A percentile compares a stretch with the other conserved stretches of the same genome.
These are phyloP conservation scores for Dolichotis patagonum DNA, from an alignment of 2,113 vertebrate genomes.

Conservation along the genomic window DNA sequence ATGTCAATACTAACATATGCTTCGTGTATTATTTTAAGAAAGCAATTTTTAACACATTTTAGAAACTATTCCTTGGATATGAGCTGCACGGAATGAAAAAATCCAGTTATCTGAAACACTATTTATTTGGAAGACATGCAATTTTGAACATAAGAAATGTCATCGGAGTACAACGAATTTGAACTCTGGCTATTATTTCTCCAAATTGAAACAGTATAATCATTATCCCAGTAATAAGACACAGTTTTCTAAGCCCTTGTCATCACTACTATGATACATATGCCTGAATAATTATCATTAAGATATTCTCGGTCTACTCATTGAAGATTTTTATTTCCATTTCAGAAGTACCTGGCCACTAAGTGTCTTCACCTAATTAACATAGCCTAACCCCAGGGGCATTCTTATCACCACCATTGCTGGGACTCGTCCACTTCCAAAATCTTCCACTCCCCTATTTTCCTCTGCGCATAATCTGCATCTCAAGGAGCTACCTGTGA, in stretches of 20 bases:
- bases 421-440: background rate
- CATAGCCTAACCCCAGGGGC: background rate
- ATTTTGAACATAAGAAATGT: slow-evolving; percentile 2
- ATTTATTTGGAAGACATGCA: slow-evolving; percentile 29
- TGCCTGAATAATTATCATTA: background rate
- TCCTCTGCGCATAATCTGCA: background rate
- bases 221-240: background rate
- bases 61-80: background rate
- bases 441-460: background rate
- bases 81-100: slow-evolving; percentile 7
- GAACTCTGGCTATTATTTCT: slow-evolving; percentile 2
- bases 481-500: background rate
- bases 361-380: background rate
- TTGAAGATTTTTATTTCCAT: background rate
- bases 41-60: background rate
- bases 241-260: background rate
- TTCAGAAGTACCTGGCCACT: background rate
- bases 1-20: background rate
- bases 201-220: background rate
- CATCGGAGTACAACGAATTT: background rate
- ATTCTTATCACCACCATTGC: background rate
- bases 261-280: background rate
- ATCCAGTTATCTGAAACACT: background rate
- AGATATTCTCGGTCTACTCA: background rate
- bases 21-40: background rate